Evolutionary conservation across 2,113 vertebrate genomes (phyloP).

Genomic region (Urocolius indicus): DNA sequence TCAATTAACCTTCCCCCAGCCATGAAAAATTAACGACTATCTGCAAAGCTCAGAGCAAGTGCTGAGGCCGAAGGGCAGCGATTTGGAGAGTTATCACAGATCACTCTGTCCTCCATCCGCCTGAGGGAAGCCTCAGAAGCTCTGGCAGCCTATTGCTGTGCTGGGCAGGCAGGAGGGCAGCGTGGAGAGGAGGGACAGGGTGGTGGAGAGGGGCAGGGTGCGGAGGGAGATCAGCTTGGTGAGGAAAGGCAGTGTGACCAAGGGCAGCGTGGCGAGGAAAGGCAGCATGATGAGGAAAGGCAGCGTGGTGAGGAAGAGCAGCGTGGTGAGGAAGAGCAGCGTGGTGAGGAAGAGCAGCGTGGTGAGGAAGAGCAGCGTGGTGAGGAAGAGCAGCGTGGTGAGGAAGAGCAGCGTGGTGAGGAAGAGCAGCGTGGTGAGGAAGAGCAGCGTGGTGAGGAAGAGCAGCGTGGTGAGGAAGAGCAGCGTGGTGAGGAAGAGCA

Average conservation of each 20-base stretch:
- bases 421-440: no score
- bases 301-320: not conserved
- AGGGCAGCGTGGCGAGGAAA: not conserved
- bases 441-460: not conserved
- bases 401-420: no score
- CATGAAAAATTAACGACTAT: not conserved
- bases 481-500: no score
- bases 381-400: not conserved
- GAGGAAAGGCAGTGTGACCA: not conserved
- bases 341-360: not conserved
- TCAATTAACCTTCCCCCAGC: not conserved
- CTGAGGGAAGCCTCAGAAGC: not conserved
- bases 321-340: not conserved
- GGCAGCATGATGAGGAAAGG: not conserved
- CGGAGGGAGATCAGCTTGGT: not conserved
- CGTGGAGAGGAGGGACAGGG: not conserved
- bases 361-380: not conserved
- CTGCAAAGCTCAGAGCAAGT: not conserved
- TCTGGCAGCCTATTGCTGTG: accelerated
- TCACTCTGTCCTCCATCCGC: not conserved
- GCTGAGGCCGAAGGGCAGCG: not conserved
- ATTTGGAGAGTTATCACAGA: not conserved
- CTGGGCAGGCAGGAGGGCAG: not conserved
- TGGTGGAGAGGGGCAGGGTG: not conserved
- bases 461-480: no score